Base-by-base conservation (phyloP, 2,888 invertebrate genomes). In the Leptopilina syphax region DNA sequence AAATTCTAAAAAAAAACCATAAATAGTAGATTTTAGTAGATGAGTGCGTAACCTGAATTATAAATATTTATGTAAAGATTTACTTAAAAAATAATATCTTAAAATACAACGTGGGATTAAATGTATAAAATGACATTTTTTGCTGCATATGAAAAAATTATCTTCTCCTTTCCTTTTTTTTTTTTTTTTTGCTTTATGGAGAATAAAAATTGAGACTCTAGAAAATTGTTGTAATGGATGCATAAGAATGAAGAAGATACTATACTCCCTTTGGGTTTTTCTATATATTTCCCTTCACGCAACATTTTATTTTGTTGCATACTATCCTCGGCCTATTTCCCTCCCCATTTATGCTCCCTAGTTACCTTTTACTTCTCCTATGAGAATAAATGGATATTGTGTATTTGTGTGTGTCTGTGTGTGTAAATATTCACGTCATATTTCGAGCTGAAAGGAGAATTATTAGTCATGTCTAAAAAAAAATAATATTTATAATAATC, bases 241-340 rank as follows among this genome's bases (percentile, higher is more conserved):
- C 13, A 50, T 50, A 8, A n/a, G 27, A 8, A 13, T 54, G 50
- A 70, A 10, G 12, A 50, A 50, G 10, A 34, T 4, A 34, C 34
- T 34, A 34, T 34, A 50, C 70, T 54, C 70, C 50, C 70, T 70
- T 70, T 47, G 54, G 27, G 50, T 50, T 50, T 50, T 34, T 34
- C 34, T 34, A 7, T 54, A 70, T 50, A 13, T 70, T 54, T 70
- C 13, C 70, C 70, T 50, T 50, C 27, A n/a, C 27, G 54, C 3
- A 54, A 70, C 13, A 70, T 70, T 27, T 12, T 54, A 54, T 54
- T 70, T 70, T 54, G 50, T 13, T 54, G 27, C 13, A 50, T 27
- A 50, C 50, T 50, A 50, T 54, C 13, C 27, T 13, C 12, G 50
- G 27, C 27, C 70, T 70, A 70, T 54, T 54, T 70, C 27, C 12